phyloP scores from a whole-genome alignment of 1,140 invertebrate species.

The Drosophila grimshawi region DNA sequence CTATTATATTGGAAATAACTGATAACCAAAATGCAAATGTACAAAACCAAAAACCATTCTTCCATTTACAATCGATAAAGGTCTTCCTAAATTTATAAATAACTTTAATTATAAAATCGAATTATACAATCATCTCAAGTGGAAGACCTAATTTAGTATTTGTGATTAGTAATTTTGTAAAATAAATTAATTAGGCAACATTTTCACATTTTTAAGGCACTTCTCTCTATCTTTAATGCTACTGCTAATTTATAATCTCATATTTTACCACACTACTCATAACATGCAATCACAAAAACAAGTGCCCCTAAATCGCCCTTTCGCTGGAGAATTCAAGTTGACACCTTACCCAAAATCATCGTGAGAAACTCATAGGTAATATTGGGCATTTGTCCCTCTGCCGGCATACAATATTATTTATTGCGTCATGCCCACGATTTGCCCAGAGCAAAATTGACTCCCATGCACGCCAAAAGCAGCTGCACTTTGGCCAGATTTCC shows the following conservation, averaged over 20 bases:
- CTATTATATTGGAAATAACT: too few relatives aligned
- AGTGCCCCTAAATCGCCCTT: slow-evolving; percentile 1
- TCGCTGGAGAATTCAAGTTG: neutral
- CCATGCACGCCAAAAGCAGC: slow-evolving; percentile 76
- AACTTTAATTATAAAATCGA: too few relatives aligned
- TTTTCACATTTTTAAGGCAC: too few relatives aligned
- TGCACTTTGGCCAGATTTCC: slow-evolving; percentile 29
- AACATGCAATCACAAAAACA: slow-evolving; percentile 2
- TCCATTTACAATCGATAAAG: too few relatives aligned
- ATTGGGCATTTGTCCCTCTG: slow-evolving; percentile 6
- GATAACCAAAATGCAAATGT: too few relatives aligned
- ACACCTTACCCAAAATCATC: slow-evolving; percentile 29
- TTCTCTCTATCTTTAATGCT: too few relatives aligned
- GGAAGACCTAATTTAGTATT: too few relatives aligned
- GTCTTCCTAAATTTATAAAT: too few relatives aligned
- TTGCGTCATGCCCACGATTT: slow-evolving; percentile 46
- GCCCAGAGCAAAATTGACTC: slow-evolving; percentile 62
- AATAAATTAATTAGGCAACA: too few relatives aligned
- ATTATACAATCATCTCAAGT: too few relatives aligned
- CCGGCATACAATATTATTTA: slow-evolving; percentile 40
- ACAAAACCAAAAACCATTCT: too few relatives aligned
- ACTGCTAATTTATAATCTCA: neutral
- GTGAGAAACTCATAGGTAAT: slow-evolving; percentile 20
- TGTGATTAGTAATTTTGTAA: too few relatives aligned
- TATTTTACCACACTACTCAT: neutral